These are phyloP conservation scores for Cosmia trapezina DNA, from an alignment of 2,888 invertebrate species.

Conservation along the genomic window DNA sequence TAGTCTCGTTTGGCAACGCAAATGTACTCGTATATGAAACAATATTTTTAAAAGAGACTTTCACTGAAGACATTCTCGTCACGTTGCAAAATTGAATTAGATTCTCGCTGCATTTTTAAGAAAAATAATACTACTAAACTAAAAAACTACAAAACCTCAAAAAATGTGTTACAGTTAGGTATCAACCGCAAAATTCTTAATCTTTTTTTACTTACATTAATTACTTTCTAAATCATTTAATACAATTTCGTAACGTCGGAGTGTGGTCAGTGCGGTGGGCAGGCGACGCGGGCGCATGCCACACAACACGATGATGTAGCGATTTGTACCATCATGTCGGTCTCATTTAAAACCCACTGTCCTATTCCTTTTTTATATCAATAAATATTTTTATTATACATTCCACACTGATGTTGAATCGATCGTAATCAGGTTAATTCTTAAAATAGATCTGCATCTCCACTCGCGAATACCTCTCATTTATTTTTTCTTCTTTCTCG, in stretches of 20 bases:
- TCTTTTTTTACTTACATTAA: slow-evolving; percentile 63
- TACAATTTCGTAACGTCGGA: slow-evolving; percentile 76
- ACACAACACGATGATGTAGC: slow-evolving; percentile 82
- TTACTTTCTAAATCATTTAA: slow-evolving; percentile 76
- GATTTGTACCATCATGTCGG: slow-evolving; percentile 74
- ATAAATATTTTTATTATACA: slow-evolving; percentile 82
- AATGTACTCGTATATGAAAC: slow-evolving; percentile 19
- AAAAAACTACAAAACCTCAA: slow-evolving; percentile 27
- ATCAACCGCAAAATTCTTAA: slow-evolving; percentile 56
- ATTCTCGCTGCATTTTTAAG: neutral
- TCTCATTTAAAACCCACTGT: slow-evolving; percentile 76
- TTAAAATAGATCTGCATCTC: slow-evolving; percentile 64
- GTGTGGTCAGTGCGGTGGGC: slow-evolving; percentile 76
- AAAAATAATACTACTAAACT: neutral
- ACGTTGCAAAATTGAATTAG: slow-evolving; percentile 25
- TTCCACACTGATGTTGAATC: slow-evolving; percentile 74
- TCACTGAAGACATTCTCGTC: slow-evolving; percentile 17
- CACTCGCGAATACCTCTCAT: slow-evolving; percentile 49
- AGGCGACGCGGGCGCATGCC: slow-evolving; percentile 68
- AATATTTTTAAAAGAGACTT: slow-evolving; percentile 30
- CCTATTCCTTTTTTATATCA: slow-evolving; percentile 79
- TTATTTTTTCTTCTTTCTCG: slow-evolving; percentile 39
- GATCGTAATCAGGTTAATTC: slow-evolving; percentile 78
- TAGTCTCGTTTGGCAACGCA: slow-evolving; percentile 42
- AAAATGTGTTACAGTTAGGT: slow-evolving; percentile 45